A percentile compares a stretch with the other conserved stretches of the same genome.
phyloP scores from a whole-genome alignment of 2,888 invertebrate genomes.

The Diaphora mendica region DNA sequence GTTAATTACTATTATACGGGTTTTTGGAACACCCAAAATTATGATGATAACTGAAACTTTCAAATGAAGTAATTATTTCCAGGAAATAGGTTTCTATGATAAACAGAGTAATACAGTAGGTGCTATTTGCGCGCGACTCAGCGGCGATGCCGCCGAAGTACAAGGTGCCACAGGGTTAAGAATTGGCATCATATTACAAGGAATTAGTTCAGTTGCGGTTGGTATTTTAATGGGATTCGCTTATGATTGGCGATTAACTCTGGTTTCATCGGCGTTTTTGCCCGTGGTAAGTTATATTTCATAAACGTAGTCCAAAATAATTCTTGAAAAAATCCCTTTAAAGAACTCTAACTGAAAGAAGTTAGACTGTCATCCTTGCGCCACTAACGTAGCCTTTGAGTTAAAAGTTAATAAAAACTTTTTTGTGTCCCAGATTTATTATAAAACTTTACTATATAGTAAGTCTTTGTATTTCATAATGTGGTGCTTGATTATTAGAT shows the following conservation, averaged over 20 bases:
- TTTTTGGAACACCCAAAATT: too few species aligned
- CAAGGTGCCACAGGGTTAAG: constrained; percentile 88
- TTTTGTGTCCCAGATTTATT: neutral
- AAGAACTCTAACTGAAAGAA: neutral
- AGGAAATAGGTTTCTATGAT: constrained; percentile 89
- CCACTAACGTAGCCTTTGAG: neutral
- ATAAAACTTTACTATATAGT: neutral
- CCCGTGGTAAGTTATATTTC: constrained; percentile 81
- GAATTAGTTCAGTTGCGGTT: constrained; percentile 86
- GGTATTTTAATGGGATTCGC: constrained; percentile 85
- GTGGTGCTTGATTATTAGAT: constrained; percentile 59
- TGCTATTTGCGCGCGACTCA: constrained; percentile 87
- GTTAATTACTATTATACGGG: too few species aligned
- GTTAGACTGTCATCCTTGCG: neutral
- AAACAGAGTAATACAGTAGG: constrained; percentile 87
- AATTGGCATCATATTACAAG: constrained; percentile 88
- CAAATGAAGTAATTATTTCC: constrained; percentile 11
- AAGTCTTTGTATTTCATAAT: neutral
- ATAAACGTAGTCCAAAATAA: neutral
- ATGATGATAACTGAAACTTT: neutral
- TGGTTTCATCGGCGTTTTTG: constrained; percentile 86
- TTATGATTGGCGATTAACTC: constrained; percentile 88
- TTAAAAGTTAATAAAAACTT: neutral
- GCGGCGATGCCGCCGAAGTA: constrained; percentile 88
- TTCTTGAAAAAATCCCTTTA: neutral